Conservation (phyloP, 2,888 invertebrate species). For the Belgica antarctica region DNA sequence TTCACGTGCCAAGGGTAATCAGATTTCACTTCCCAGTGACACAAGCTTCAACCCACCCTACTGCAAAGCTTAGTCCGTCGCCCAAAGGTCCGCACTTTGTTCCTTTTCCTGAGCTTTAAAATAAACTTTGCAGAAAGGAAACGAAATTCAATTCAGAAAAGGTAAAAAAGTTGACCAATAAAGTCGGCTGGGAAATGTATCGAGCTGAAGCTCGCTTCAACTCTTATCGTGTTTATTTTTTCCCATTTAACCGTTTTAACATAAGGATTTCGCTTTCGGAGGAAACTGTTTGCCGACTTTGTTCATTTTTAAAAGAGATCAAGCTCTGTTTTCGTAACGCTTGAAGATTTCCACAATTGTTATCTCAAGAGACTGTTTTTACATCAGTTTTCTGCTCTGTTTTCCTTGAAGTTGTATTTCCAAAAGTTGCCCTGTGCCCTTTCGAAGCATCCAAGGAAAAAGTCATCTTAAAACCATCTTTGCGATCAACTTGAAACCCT, state of each 20-base stretch:
- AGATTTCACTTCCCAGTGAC: no score
- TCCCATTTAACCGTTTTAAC: neutral
- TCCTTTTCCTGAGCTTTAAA: slow-evolving; percentile 8
- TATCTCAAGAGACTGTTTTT: slow-evolving; percentile 16
- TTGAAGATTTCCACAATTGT: neutral
- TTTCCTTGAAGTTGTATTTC: neutral
- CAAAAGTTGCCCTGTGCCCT: no score
- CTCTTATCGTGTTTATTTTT: no score
- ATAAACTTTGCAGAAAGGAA: slow-evolving; percentile 8
- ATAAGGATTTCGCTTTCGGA: neutral
- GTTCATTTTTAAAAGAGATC: slow-evolving; percentile 4
- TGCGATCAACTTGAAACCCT: slow-evolving; percentile 28
- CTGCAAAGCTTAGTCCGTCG: no score
- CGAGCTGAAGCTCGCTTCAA: neutral
- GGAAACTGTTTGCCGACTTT: neutral
- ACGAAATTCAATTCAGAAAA: neutral
- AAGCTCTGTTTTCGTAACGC: neutral
- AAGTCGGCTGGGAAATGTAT: neutral
- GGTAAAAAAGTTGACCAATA: slow-evolving; percentile 2
- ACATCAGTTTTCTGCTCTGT: neutral
- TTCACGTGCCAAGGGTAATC: no score
- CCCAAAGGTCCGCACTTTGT: no score
- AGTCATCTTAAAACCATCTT: slow-evolving; percentile 6
- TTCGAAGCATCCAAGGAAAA: no score
- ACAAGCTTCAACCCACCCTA: no score